Percentiles rank a stretch among this genome's conserved stretches.
Evolutionary conservation across 2,888 invertebrate species (phyloP).

Genomic region (Dione vanillae): DNA sequence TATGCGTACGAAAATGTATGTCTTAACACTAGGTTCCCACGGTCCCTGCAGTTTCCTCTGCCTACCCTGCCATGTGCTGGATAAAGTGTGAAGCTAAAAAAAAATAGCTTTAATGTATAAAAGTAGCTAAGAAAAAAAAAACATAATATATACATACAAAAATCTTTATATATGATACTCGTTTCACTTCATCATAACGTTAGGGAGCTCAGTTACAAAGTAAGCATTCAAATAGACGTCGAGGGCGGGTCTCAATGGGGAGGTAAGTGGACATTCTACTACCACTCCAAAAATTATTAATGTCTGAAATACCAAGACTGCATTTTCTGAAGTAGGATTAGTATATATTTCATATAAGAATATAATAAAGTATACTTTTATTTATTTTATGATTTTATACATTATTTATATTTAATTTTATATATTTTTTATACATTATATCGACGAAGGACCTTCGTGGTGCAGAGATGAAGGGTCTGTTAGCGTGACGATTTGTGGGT

Average conservation of each 20-base stretch:
- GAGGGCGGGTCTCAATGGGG: conserved; percentile 7
- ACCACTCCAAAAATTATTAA: conserved; percentile 14
- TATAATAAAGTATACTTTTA: background rate
- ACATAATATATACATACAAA: background rate
- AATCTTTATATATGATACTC: background rate
- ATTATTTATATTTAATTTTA: too few relatives aligned
- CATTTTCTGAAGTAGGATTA: background rate
- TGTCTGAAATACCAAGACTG: conserved; percentile 8
- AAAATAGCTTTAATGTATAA: too few relatives aligned
- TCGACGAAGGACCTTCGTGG: too few relatives aligned
- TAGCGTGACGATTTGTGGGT: too few relatives aligned
- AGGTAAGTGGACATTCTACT: conserved; percentile 9
- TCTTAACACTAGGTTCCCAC: too few relatives aligned
- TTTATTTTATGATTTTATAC: background rate
- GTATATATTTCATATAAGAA: background rate
- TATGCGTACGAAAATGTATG: too few relatives aligned
- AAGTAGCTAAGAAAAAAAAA: too few relatives aligned
- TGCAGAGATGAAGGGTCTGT: too few relatives aligned
- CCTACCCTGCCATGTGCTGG: too few relatives aligned
- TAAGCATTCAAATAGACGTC: conserved; percentile 13
- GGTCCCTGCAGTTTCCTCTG: too few relatives aligned
- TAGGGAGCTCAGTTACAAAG: conserved; percentile 17
- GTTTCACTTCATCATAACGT: background rate
- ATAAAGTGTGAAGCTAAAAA: too few relatives aligned
- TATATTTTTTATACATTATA: background rate